phyloP scores from a whole-genome alignment of 2,888 invertebrate genomes.

The Plebejus melissa region DNA sequence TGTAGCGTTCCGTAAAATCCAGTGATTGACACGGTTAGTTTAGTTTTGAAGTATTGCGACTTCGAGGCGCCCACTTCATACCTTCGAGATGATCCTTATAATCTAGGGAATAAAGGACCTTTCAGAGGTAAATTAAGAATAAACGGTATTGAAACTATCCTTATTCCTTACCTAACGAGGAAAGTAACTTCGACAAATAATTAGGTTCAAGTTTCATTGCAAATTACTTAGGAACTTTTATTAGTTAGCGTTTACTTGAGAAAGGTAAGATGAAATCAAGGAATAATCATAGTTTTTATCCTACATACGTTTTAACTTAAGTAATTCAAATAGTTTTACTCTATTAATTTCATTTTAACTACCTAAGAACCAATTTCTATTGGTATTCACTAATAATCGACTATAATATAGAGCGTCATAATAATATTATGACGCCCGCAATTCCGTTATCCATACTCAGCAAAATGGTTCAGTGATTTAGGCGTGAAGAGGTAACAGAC shows the following conservation, averaged over 20 bases:
- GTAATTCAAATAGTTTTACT: no score
- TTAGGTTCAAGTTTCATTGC: constrained; percentile 22
- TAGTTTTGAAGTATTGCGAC: not conserved
- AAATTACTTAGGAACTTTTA: constrained; percentile 19
- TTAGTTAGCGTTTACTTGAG: not conserved
- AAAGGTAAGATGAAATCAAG: not conserved
- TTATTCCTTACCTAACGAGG: constrained; percentile 9
- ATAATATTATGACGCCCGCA: no score
- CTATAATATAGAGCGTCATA: no score
- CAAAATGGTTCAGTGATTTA: no score
- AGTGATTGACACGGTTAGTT: constrained; percentile 1
- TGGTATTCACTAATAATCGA: no score
- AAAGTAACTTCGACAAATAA: constrained; percentile 25
- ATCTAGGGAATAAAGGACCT: not conserved
- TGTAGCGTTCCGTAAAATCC: not conserved
- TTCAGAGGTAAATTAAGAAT: not conserved
- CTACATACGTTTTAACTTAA: not conserved
- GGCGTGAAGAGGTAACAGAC: no score
- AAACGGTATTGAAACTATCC: not conserved
- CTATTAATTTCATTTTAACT: no score
- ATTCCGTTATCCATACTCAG: no score
- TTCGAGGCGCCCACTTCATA: constrained; percentile 4
- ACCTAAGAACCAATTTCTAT: no score
- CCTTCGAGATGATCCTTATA: not conserved
- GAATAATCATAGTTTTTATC: not conserved